Conservation (phyloP, 1,140 invertebrate species). For the Brachionus asplanchnoidis region DNA sequence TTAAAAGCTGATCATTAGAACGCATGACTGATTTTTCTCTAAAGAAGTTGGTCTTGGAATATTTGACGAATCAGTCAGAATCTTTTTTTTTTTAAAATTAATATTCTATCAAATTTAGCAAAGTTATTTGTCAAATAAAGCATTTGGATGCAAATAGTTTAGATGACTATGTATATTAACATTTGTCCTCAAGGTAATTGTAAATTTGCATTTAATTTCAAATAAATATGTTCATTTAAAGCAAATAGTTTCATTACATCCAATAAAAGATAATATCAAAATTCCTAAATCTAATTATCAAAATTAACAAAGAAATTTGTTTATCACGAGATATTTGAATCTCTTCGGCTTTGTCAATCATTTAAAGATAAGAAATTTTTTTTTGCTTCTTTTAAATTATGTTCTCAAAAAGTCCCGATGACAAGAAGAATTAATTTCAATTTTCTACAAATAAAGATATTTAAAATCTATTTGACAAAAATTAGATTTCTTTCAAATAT, state of each 20-base stretch:
- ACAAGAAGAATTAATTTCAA: too few relatives aligned
- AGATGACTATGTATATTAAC: not conserved
- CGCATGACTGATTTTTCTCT: not conserved
- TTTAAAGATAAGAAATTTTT: not conserved
- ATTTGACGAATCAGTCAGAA: not conserved
- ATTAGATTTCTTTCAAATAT: too few relatives aligned
- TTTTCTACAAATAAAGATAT: too few relatives aligned
- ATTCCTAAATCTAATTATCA: not conserved
- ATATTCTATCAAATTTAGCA: not conserved
- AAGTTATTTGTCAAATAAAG: not conserved
- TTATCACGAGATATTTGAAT: not conserved
- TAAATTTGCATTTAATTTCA: not conserved
- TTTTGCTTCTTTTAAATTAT: not conserved
- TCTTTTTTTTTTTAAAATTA: not conserved
- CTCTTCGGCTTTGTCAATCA: not conserved
- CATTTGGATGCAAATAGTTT: not conserved
- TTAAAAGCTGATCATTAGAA: slow-evolving; percentile 1
- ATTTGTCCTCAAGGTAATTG: not conserved
- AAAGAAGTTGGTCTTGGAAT: not conserved
- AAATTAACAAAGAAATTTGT: not conserved
- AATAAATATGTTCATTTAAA: not conserved
- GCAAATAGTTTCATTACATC: not conserved
- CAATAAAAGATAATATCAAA: not conserved
- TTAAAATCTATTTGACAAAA: too few relatives aligned
- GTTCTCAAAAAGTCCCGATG: too few relatives aligned